Evolutionary conservation across 2,888 invertebrate species (phyloP), one percentile per base, ranked within the genome.

Genomic region (Anorthoa munda): DNA sequence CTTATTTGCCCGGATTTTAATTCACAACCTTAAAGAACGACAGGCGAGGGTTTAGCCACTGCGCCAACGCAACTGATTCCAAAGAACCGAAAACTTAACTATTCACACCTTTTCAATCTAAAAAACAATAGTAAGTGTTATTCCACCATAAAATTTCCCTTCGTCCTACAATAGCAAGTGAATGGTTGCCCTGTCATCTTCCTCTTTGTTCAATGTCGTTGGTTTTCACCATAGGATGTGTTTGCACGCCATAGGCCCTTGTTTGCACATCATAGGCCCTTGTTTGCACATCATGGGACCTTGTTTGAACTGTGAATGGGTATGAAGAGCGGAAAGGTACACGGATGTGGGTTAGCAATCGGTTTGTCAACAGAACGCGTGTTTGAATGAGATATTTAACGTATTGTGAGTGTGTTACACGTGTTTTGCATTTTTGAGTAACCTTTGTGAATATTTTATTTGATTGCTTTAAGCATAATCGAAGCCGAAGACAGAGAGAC

Each of bases 161-260:
- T 51, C 26, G 31, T n/a, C 17, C 48, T 56, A 55, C 39, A 80
- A 64, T 45, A 64, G 21, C 39, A 50, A 23, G 45, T 12, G 23
- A 80, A 55, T 84, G 78, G 74, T 84, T 84, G 73, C 46, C 4
- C 46, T 55, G 51, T 56, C 60, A 39, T 51, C 31, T 55, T 53
- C 26, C 46, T 70, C 65, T 82, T 84, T 81, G 69, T 72, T 67
- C 64, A 64, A 60, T 45, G 59, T 81, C 56, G 46, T 45, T 58
- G 61, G 46, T 69, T 75, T 84, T 67, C 46, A 56, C 48, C 58
- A 26, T n/a, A 23, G 46, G 39, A 26, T 13, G 21, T 84, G 65
- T 84, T 70, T 23, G 71, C 46, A 48, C 66, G 51, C 61, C 58
- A 46, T 50, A 15, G 45, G 39, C 15, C 39, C 17, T 3, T 84